A percentile compares a stretch with the other conserved stretches of the same genome.
phyloP scores from a whole-genome alignment of 2,797 vertebrate species.

The Pseudochirops cupreus region DNA sequence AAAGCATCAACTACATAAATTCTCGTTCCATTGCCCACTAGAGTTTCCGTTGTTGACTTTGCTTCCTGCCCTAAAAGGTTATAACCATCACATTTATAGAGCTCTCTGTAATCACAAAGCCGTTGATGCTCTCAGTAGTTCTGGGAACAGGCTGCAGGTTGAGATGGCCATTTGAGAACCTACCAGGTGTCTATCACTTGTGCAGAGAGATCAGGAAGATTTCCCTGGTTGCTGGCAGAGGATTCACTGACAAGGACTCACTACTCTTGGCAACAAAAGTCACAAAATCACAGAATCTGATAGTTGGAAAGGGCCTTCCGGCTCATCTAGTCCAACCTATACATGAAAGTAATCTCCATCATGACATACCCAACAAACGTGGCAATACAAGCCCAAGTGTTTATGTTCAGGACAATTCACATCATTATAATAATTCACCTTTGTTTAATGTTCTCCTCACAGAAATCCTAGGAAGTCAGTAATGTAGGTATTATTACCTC shows the following conservation, averaged over 20 bases:
- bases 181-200: not conserved
- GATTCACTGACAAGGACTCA: not conserved
- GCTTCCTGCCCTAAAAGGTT: not conserved
- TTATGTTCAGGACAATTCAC: not conserved
- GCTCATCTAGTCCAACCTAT: not conserved
- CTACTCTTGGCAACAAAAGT: not conserved
- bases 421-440: not conserved
- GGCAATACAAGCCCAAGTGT: not conserved
- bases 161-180: conserved; percentile 23
- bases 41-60: conserved; percentile 26
- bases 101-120: not conserved
- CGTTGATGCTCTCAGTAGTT: not conserved
- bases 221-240: not conserved
- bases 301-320: not conserved
- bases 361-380: not conserved
- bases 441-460: not conserved
- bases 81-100: not conserved
- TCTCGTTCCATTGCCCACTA: not conserved
- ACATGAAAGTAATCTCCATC: not conserved
- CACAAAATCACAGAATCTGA: not conserved
- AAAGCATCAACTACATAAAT: not conserved
- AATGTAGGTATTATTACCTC: not conserved
- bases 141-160: not conserved
- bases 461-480: not conserved
- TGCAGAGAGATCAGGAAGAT: not conserved